Conservation (phyloP, 2,113 vertebrate species). For the Xenopus laevis region DNA sequence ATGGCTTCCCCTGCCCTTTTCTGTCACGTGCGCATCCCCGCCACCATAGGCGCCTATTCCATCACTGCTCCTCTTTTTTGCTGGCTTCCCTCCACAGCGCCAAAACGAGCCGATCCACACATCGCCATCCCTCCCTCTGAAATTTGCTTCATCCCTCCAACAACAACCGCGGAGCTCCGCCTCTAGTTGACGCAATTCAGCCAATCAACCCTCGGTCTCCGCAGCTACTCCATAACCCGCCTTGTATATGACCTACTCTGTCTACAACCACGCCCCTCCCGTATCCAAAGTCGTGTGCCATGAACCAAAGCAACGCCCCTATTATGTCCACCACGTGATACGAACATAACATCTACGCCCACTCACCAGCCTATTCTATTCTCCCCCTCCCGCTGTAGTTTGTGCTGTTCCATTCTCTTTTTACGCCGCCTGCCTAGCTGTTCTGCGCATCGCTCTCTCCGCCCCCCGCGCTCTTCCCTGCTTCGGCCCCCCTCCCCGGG, state of each 20-base stretch:
- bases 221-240: constrained; percentile 19
- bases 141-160: constrained; percentile 33
- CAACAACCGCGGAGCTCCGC: constrained; percentile 7
- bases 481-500: constrained; percentile 59
- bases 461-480: constrained; percentile 58
- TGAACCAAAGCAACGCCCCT: constrained; percentile 8
- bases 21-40: constrained; percentile 19
- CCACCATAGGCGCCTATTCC: constrained; percentile 44
- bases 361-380: constrained; percentile 59
- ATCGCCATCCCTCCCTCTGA: constrained; percentile 19
- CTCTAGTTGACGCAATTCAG: constrained; percentile 4
- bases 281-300: constrained; percentile 46
- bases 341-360: constrained; percentile 61
- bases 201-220: constrained; percentile 32
- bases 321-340: constrained; percentile 46
- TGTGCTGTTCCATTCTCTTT: constrained; percentile 55
- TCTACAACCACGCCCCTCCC: constrained; percentile 60
- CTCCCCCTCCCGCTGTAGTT: constrained; percentile 59
- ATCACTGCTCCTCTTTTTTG: constrained; percentile 52
- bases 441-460: constrained; percentile 59
- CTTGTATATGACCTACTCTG: constrained; percentile 11
- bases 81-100: constrained; percentile 33
- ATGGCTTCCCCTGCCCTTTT: neutral
- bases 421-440: constrained; percentile 8
- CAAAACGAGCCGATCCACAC: constrained; percentile 45